Conservation (phyloP, 2,888 invertebrate genomes). For the Synanthedon myopaeformis region DNA sequence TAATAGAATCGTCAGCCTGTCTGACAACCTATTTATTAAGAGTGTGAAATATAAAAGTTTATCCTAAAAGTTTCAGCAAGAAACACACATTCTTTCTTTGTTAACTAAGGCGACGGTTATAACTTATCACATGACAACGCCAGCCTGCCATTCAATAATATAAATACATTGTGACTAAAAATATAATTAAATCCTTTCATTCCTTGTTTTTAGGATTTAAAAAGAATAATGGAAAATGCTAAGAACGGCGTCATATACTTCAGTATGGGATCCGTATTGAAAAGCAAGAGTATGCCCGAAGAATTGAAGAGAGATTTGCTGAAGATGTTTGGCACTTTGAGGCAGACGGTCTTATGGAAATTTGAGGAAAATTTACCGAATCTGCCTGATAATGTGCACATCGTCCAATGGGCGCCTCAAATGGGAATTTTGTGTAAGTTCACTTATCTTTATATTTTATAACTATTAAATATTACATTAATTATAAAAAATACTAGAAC, state of each 20-base stretch:
- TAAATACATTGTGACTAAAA: too few species aligned
- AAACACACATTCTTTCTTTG: too few species aligned
- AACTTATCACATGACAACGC: too few species aligned
- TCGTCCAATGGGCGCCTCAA: slow-evolving; percentile 47
- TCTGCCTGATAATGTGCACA: slow-evolving; percentile 40
- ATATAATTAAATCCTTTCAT: too few species aligned
- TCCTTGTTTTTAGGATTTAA: slow-evolving; percentile 26
- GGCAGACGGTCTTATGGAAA: slow-evolving; percentile 59
- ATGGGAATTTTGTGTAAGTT: slow-evolving; percentile 26
- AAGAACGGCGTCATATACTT: slow-evolving; percentile 55
- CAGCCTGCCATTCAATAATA: too few species aligned
- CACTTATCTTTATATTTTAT: neutral
- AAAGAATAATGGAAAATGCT: slow-evolving; percentile 38
- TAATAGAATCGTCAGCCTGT: too few species aligned
- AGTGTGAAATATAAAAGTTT: too few species aligned
- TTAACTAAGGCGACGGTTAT: too few species aligned
- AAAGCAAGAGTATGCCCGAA: slow-evolving; percentile 33
- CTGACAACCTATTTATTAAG: too few species aligned
- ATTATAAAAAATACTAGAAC: too few species aligned
- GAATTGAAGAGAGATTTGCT: slow-evolving; percentile 29
- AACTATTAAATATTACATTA: too few species aligned
- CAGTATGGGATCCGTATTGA: slow-evolving; percentile 50
- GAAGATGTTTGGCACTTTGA: slow-evolving; percentile 35
- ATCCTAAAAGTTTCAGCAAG: too few species aligned
- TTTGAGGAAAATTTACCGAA: slow-evolving; percentile 31